These are phyloP conservation scores for Catharus ustulatus DNA, from an alignment of 2,797 vertebrate genomes.

Conservation along the genomic window DNA sequence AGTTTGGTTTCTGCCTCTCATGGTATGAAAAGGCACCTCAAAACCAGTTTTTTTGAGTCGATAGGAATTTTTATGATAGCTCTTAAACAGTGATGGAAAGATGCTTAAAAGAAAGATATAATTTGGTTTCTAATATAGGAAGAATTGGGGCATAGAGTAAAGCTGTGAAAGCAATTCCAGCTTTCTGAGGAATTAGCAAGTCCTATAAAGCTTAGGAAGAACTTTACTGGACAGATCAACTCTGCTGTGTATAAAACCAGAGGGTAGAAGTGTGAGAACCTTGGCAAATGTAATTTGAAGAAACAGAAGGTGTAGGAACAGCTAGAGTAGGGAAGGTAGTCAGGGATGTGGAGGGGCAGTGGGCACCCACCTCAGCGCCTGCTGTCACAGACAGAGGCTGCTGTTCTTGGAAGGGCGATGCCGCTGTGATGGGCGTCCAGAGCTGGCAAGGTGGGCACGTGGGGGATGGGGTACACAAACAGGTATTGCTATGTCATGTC, in stretches of 20 bases:
- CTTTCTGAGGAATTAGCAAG: constrained; percentile 19
- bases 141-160: neutral
- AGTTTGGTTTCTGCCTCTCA: neutral
- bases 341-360: neutral
- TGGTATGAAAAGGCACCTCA: neutral
- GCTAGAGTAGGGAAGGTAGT: neutral
- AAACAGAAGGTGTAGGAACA: neutral
- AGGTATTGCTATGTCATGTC: constrained; percentile 41
- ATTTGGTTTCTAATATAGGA: neutral
- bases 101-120: neutral
- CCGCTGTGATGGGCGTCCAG: neutral
- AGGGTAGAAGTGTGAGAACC: constrained; percentile 5
- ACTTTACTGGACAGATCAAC: constrained; percentile 72
- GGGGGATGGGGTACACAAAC: neutral
- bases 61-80: neutral
- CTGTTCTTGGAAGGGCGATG: neutral
- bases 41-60: neutral
- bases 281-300: neutral
- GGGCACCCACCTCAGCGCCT: neutral
- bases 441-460: neutral
- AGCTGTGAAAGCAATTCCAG: neutral
- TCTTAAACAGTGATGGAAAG: neutral
- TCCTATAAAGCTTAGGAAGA: constrained; percentile 46
- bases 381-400: neutral
- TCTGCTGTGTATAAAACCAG: constrained; percentile 30